Percentiles rank a stretch among this genome's conserved stretches.
phyloP scores from a whole-genome alignment of 2,888 invertebrate species.

The Pollenia angustigena region DNA sequence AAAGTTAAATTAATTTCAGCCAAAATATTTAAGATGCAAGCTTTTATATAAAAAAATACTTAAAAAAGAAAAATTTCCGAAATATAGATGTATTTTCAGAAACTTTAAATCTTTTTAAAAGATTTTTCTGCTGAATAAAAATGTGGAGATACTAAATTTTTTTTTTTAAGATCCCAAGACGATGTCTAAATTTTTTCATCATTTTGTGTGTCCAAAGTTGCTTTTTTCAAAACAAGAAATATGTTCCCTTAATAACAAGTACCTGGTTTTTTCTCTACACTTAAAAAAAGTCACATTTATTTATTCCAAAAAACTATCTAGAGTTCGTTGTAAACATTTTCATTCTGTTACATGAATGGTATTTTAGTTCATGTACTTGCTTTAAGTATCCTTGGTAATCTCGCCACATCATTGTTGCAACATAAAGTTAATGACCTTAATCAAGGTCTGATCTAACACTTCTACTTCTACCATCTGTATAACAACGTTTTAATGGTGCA shows the following conservation, averaged over 20 bases:
- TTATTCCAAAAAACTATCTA: not conserved
- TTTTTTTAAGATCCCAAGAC: not conserved
- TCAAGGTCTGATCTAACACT: slow-evolving; percentile 80
- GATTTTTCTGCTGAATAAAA: no score
- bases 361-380: not conserved
- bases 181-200: no score
- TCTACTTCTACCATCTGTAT: slow-evolving; percentile 55
- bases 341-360: not conserved
- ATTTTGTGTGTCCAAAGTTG: no score
- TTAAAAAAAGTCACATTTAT: not conserved
- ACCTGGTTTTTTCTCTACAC: no score
- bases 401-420: slow-evolving; percentile 56
- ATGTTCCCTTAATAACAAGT: no score
- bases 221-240: no score
- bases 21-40: slow-evolving; percentile 59
- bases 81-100: no score
- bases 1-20: not conserved
- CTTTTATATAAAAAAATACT: not conserved
- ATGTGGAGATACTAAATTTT: not conserved
- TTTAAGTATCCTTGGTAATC: slow-evolving; percentile 56
- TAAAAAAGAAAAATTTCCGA: no score
- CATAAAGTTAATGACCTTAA: slow-evolving; percentile 82
- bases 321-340: not conserved
- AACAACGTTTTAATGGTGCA: slow-evolving; percentile 40
- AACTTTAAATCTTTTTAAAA: no score